Evolutionary conservation across 2,113 vertebrate species (phyloP).

Genomic region (Silurus glanis): DNA sequence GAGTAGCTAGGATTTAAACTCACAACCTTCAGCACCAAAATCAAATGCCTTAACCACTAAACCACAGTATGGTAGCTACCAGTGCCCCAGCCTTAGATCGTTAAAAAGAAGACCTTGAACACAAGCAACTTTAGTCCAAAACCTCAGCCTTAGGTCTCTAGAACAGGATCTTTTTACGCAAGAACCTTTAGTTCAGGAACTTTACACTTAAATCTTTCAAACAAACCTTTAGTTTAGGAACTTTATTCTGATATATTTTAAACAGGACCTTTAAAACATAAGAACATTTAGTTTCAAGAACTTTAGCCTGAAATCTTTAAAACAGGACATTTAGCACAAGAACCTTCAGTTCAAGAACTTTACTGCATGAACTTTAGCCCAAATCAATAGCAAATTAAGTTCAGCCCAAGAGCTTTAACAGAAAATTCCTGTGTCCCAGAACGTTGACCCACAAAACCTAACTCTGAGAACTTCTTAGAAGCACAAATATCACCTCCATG

Average conservation of each 20-base stretch:
- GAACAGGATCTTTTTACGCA: neutral
- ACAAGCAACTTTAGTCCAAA: neutral
- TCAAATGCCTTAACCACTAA: too few relatives aligned
- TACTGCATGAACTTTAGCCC: neutral
- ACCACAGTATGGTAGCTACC: too few relatives aligned
- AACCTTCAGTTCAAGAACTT: neutral
- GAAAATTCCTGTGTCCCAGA: neutral
- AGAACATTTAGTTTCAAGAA: too few relatives aligned
- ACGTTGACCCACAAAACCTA: neutral
- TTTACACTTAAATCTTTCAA: too few relatives aligned
- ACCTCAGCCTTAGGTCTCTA: neutral
- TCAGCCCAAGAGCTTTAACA: neutral
- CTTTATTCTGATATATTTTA: neutral
- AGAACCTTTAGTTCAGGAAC: neutral
- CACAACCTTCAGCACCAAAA: too few relatives aligned
- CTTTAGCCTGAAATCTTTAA: neutral
- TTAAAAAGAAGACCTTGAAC: neutral
- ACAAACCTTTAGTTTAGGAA: neutral
- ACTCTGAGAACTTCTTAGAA: neutral
- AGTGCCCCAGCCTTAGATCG: neutral
- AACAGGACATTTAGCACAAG: neutral
- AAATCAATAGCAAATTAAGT: neutral
- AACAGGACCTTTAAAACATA: too few relatives aligned
- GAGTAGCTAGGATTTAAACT: too few relatives aligned
- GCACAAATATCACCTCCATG: neutral